Evolutionary conservation across 1,140 invertebrate species (phyloP).

Genomic region (Procambarus clarkii): DNA sequence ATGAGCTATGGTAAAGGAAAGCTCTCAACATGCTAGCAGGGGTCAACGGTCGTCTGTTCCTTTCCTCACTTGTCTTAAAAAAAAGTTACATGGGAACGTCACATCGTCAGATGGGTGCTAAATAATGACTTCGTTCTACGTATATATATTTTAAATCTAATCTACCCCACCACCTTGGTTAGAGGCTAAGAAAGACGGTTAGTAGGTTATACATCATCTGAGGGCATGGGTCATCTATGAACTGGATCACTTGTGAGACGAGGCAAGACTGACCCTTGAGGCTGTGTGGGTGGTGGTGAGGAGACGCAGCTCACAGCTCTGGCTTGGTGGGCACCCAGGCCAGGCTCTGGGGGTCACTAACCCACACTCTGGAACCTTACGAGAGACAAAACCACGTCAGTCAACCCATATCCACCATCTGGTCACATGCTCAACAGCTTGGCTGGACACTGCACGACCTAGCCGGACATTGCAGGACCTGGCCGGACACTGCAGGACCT

Average conservation of each 20-base stretch:
- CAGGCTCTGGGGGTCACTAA: slow-evolving; percentile 1
- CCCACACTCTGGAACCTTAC: slow-evolving; percentile 6
- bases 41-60: no score
- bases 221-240: background rate
- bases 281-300: background rate
- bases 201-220: background rate
- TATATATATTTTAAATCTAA: background rate
- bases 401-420: background rate
- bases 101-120: background rate
- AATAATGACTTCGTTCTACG: background rate
- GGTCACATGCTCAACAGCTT: no score
- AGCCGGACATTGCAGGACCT: no score
- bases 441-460: no score
- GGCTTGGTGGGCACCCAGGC: slow-evolving; percentile 1
- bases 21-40: background rate
- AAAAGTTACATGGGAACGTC: background rate
- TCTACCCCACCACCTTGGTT: background rate
- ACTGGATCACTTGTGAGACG: background rate
- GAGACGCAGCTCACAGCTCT: background rate
- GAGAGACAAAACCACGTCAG: background rate
- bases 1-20: background rate
- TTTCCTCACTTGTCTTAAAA: background rate
- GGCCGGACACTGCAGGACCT: no score
- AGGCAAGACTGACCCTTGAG: background rate
- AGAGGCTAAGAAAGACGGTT: background rate